These are phyloP conservation scores for Semnornis frantzii DNA, from an alignment of 2,113 vertebrate species.

Conservation along the genomic window DNA sequence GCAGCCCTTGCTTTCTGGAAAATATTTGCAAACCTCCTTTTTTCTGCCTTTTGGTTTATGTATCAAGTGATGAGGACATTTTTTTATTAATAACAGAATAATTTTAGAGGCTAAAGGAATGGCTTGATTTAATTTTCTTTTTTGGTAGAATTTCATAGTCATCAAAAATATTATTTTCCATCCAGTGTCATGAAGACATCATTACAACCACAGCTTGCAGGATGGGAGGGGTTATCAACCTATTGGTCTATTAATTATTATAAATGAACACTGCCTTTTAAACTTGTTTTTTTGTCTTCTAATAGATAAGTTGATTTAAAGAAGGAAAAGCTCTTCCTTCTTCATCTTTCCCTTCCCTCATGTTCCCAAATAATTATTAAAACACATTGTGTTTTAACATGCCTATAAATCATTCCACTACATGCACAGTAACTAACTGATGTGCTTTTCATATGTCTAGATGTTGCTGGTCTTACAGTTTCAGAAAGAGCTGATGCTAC, in stretches of 20 bases:
- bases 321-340: neutral
- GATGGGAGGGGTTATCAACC: neutral
- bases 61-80: neutral
- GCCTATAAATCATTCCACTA: neutral
- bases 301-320: neutral
- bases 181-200: neutral
- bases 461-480: neutral
- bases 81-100: neutral
- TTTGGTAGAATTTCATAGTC: neutral
- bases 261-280: neutral
- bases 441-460: neutral
- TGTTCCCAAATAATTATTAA: conserved; percentile 19
- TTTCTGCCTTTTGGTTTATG: neutral
- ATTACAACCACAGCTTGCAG: neutral
- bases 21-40: neutral
- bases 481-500: neutral
- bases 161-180: neutral
- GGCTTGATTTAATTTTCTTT: neutral
- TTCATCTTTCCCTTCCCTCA: neutral
- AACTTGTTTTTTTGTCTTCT: neutral
- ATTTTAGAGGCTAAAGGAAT: neutral
- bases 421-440: neutral
- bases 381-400: neutral
- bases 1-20: neutral
- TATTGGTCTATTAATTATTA: neutral